phyloP scores from a whole-genome alignment of 2,888 invertebrate species.

The Zaprionus bogoriensis region DNA sequence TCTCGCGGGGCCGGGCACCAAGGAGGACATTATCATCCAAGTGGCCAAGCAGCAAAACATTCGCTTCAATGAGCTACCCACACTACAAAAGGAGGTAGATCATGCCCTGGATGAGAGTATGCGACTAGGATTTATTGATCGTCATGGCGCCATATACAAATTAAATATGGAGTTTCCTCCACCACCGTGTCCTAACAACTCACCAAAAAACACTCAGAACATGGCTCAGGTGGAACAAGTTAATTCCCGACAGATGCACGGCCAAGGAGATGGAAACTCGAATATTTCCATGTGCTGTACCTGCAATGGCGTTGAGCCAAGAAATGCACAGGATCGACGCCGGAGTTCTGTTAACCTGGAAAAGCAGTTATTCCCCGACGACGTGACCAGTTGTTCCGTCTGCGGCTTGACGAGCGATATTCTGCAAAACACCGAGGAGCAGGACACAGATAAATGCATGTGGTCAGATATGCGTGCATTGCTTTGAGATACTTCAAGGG shows the following conservation, averaged over 20 bases:
- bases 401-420: neutral
- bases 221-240: too few species aligned
- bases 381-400: neutral
- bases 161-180: neutral
- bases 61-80: conserved; percentile 37
- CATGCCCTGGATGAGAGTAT: conserved; percentile 25
- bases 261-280: neutral
- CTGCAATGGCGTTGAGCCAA: neutral
- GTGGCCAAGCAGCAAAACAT: conserved; percentile 44
- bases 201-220: neutral
- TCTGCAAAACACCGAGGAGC: neutral
- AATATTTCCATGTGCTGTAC: neutral
- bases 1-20: conserved; percentile 22
- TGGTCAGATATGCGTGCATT: neutral
- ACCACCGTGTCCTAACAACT: neutral
- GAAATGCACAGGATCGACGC: neutral
- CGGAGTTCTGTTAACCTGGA: neutral
- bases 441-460: neutral
- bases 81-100: conserved; percentile 35
- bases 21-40: conserved; percentile 44
- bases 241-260: neutral
- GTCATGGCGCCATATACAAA: conserved; percentile 15
- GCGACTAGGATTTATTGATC: conserved; percentile 31
- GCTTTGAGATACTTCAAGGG: too few species aligned
- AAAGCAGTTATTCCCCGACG: neutral